A percentile compares a stretch with the other conserved stretches of the same genome.
Conservation (phyloP, 2,888 invertebrate species). For the Deroplatys truncata region DNA sequence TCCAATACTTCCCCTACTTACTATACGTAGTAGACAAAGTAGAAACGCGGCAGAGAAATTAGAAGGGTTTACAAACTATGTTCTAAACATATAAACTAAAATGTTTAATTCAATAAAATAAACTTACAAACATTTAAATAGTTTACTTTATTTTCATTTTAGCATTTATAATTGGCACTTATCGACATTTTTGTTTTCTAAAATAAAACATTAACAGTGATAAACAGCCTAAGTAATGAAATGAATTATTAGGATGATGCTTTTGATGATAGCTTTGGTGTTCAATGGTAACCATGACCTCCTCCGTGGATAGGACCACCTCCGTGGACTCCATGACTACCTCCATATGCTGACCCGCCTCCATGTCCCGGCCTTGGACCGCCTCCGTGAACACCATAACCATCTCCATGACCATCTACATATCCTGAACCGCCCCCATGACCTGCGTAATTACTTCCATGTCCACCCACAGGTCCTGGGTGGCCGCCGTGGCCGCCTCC, state of each 20-base stretch:
- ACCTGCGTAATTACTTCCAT: not conserved
- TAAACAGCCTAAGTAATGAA: not conserved
- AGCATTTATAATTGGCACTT: not conserved
- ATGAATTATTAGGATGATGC: not conserved
- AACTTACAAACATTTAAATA: not conserved
- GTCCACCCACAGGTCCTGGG: not conserved
- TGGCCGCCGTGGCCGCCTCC: not conserved
- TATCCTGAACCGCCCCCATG: not conserved
- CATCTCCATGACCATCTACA: not conserved
- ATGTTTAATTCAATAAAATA: too few relatives aligned
- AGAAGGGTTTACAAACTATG: too few relatives aligned
- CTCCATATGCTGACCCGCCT: not conserved
- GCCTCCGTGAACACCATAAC: not conserved
- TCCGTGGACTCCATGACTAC: not conserved
- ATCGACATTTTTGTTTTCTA: not conserved
- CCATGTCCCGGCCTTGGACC: not conserved
- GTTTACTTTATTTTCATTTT: not conserved
- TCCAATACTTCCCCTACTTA: too few relatives aligned
- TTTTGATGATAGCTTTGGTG: not conserved
- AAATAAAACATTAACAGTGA: not conserved
- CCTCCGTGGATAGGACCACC: not conserved
- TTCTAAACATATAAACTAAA: too few relatives aligned
- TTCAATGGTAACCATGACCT: not conserved
- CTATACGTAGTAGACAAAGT: too few relatives aligned
- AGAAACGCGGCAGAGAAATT: too few relatives aligned